phyloP scores from a whole-genome alignment of 2,888 invertebrate genomes.

The Philonicus albiceps region DNA sequence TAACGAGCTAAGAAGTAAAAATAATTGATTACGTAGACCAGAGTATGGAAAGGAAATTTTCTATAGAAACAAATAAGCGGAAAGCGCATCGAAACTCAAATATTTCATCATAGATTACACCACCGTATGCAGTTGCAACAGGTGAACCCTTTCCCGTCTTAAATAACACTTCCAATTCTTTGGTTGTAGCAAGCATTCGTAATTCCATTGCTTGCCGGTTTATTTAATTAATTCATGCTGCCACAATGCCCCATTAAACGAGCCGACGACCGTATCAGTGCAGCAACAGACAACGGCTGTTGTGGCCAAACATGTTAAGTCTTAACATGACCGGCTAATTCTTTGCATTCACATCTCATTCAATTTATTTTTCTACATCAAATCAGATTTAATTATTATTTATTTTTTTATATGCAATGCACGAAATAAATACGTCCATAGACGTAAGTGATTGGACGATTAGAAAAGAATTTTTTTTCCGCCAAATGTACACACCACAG shows the following conservation, averaged over 20 bases:
- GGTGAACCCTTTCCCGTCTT: neutral
- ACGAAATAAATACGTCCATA: neutral
- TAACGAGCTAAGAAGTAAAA: neutral
- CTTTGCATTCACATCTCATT: neutral
- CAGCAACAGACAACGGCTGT: neutral
- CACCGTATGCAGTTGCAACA: neutral
- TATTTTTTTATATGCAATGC: constrained; percentile 26
- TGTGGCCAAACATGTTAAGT: neutral
- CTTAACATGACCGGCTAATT: neutral
- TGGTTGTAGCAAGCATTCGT: neutral
- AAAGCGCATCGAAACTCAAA: neutral
- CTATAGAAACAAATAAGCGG: neutral
- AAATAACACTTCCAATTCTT: neutral
- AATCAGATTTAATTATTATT: constrained; percentile 31
- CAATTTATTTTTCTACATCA: neutral
- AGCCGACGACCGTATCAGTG: neutral
- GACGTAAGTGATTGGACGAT: neutral
- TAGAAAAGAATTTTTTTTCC: neutral
- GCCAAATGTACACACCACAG: neutral
- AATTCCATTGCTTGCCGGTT: neutral
- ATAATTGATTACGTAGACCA: neutral
- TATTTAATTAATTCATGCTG: constrained; percentile 20
- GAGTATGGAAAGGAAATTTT: neutral
- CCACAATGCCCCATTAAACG: neutral
- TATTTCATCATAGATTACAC: neutral